These are phyloP conservation scores for Pseudorhiza aurosa DNA, from an alignment of 30 jellyfish, hydroid and myxozoan species.

Conservation along the genomic window DNA sequence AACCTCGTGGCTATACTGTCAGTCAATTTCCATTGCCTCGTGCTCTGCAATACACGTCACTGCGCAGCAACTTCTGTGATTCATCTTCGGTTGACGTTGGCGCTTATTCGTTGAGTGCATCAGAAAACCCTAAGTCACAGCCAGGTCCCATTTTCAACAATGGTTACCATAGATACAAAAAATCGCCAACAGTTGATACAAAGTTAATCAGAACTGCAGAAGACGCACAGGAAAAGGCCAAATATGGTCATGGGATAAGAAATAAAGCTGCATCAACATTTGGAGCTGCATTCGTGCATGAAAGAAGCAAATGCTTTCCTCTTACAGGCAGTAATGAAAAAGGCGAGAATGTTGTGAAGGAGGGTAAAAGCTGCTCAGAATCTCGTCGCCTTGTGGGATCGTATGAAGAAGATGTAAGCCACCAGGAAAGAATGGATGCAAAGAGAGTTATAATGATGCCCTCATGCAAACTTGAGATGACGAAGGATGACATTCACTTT, in stretches of 20 bases:
- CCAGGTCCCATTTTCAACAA: not conserved
- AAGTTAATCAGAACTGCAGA: not conserved
- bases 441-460: too few species aligned
- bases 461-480: too few species aligned
- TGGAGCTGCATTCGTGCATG: too few species aligned
- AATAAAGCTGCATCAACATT: not conserved
- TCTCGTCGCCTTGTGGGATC: too few species aligned
- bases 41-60: constrained; percentile 1
- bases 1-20: constrained; percentile 9
- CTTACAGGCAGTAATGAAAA: too few species aligned
- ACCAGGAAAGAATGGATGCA: too few species aligned
- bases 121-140: not conserved
- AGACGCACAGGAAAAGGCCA: not conserved
- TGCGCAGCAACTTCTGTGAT: not conserved
- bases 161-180: not conserved
- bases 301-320: too few species aligned
- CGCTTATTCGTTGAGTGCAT: not conserved
- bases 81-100: not conserved
- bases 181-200: not conserved
- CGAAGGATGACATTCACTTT: too few species aligned
- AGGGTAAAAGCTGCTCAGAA: too few species aligned
- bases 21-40: constrained; percentile 17
- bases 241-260: not conserved
- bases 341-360: too few species aligned
- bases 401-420: too few species aligned